Base-by-base conservation (phyloP, 2,113 vertebrate genomes). In the Bubalus kerabau region DNA sequence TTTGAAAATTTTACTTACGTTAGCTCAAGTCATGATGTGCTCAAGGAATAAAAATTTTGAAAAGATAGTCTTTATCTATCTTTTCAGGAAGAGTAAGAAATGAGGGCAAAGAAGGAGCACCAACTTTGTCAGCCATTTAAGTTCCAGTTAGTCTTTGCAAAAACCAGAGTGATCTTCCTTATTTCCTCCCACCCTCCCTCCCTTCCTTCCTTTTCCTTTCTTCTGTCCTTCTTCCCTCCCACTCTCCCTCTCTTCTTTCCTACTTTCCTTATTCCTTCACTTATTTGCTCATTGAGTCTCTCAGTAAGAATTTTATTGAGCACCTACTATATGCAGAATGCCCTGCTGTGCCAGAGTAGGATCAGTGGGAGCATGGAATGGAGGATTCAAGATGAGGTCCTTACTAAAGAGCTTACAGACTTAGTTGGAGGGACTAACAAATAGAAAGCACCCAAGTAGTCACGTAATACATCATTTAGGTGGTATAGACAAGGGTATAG, bases 131-230 rank as follows among this genome's bases (percentile, higher is more conserved):
- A 40, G 46, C 16, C 9, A 2, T 12, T 13, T 6, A 28, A 12
- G 0, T 48, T 74, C n/a, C 28, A 28, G 3, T 56, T 40, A 56
- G 67, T 17, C 78, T 95, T 64, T 64, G 56, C 57, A 71, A 91
- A 95, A 91, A 32, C 17, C 17, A 36, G 2, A n/a, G 4, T 16
- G 57, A 4, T 23, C 21, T 50, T 4, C 2, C n/a, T 52, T 78
- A 40, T 3, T 17, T 50, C 21, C 23, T 7, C 40, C 3, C 19
- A 11, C 2, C 43, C 26, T 6, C 0, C 0, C 21, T 13, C 0
- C 0, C 5, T 36, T 48, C 28, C 30, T 2, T 40, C 17, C 24
- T 8, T 54, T 59, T 1, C 10, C 50, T 40, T 76, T 28, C 56
- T 40, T 17, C 2, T 2, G 2, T 12, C 23, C 3, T 24, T 52